Base-by-base conservation (phyloP, 2,797 vertebrate genomes). In the Pempheris klunzingeri region DNA sequence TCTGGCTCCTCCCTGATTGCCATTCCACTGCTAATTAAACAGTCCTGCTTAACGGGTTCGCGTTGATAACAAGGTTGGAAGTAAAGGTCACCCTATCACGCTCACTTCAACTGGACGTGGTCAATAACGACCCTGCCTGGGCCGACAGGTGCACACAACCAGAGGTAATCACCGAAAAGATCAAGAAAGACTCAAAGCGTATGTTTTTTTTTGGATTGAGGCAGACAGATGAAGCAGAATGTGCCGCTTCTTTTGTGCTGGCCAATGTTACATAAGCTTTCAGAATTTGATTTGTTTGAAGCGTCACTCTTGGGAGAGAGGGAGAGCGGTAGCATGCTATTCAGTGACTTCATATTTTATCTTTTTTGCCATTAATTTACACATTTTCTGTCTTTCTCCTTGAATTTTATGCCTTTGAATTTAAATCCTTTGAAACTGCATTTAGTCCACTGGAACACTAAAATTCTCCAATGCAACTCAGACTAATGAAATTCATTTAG, bases 1-100 rank as follows among this genome's bases (percentile, higher is more conserved):
- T 65, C 65, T 4, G 43, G 28, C 87, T 90, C 83, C 81, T 86
- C 83, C 86, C 86, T 86, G 83, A 88, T 91, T 88, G 86, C 80
- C 80, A 76, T 74, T 74, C 80, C 39, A 9, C 83, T 65, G 87
- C 90, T 93, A 94, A 93, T 93, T 92, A 93, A 93, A 92, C 90
- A 89, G 88, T 69, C 80, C 58, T 44, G 73, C 77, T 88, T 92
- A 92, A 93, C 81, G 87, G 90, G 87, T 80, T 86, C 74, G 30
- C 68, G 18, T 69, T 67, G 83, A 80, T 91, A 92, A 92, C 89
- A 77, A 92, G 91, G 88, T 84, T 77, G 83, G 82, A 80, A 15
- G 78, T 77, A 93, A 94, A 93, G 92, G 92, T 93, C 90, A 92
- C 36, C 71, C 74, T 17, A 71, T 88, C 83, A 63, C 1, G 32